Percentiles rank a stretch among this genome's conserved stretches.
Conservation (phyloP, 2,888 invertebrate species). For the Agrochola circellaris region DNA sequence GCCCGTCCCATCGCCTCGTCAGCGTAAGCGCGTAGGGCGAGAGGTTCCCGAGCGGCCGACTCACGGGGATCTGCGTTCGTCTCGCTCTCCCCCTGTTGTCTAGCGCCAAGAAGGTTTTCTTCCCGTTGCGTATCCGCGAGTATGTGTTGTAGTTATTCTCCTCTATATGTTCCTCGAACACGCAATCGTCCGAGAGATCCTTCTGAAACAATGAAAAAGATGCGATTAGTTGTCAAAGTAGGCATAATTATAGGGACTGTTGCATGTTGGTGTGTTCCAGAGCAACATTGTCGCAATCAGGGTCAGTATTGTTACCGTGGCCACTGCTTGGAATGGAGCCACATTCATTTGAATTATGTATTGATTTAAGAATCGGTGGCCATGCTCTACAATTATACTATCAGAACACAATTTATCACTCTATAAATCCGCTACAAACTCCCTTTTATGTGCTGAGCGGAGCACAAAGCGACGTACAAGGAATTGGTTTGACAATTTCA, state of each 20-base stretch:
- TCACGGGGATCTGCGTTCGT: conserved; percentile 93
- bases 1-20: conserved; percentile 82
- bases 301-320: conserved; percentile 40
- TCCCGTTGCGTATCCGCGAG: conserved; percentile 92
- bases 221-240: conserved; percentile 68
- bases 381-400: conserved; percentile 58
- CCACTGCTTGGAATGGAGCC: conserved; percentile 35
- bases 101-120: conserved; percentile 94
- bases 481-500: conserved; percentile 74
- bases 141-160: conserved; percentile 96
- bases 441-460: conserved; percentile 69
- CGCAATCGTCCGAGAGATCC: conserved; percentile 95
- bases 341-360: conserved; percentile 52
- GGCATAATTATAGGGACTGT: conserved; percentile 44
- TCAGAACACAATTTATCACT: conserved; percentile 66
- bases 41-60: conserved; percentile 93
- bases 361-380: conserved; percentile 44
- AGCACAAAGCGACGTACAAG: conserved; percentile 67
- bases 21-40: conserved; percentile 94
- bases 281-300: conserved; percentile 24
- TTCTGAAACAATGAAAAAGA: conserved; percentile 93
- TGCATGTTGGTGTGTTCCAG: neutral
- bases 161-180: conserved; percentile 96
- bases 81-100: conserved; percentile 94
- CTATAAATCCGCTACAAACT: conserved; percentile 67